A percentile compares a stretch with the other conserved stretches of the same genome.
These are phyloP conservation scores for Branchinecta lynchi DNA, from an alignment of 1,140 invertebrate species.

Conservation along the genomic window DNA sequence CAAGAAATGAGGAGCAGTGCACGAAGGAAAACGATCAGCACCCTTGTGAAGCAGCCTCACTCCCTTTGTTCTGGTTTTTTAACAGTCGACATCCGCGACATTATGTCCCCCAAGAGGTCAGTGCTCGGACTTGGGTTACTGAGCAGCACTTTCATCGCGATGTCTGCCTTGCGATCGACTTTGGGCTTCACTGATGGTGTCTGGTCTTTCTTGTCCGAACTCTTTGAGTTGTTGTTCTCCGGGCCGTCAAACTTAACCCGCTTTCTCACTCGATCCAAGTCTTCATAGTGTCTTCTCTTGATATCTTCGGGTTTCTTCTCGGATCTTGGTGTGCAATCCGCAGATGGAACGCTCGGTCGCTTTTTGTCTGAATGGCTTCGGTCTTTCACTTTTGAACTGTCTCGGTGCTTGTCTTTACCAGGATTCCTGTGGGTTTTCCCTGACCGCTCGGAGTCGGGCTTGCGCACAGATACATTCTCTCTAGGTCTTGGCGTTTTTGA, in stretches of 20 bases:
- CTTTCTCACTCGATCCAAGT: slow-evolving; percentile 14
- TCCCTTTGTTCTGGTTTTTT: neutral
- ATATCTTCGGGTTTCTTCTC: slow-evolving; percentile 16
- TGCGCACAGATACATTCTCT: no score
- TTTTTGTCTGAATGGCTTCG: slow-evolving; percentile 15
- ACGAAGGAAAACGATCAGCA: no score
- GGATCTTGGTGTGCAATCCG: neutral
- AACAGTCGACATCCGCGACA: slow-evolving; percentile 11
- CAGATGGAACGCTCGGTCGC: neutral
- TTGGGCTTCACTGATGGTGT: neutral
- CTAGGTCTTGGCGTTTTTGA: no score
- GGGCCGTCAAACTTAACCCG: slow-evolving; percentile 12
- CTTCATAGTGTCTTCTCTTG: slow-evolving; percentile 15
- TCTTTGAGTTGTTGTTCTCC: neutral
- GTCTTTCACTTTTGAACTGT: slow-evolving; percentile 17
- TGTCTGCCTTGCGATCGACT: neutral
- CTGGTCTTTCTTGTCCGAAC: neutral
- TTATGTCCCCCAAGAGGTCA: slow-evolving; percentile 13
- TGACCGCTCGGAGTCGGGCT: slow-evolving; percentile 27
- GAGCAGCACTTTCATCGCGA: neutral
- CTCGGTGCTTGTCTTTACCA: slow-evolving; percentile 21
- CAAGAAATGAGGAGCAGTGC: no score
- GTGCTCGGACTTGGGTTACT: neutral
- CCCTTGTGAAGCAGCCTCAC: neutral
- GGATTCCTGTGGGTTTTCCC: slow-evolving; percentile 31